Conservation (phyloP, 2,113 vertebrate species). For the Rattus rattus region DNA sequence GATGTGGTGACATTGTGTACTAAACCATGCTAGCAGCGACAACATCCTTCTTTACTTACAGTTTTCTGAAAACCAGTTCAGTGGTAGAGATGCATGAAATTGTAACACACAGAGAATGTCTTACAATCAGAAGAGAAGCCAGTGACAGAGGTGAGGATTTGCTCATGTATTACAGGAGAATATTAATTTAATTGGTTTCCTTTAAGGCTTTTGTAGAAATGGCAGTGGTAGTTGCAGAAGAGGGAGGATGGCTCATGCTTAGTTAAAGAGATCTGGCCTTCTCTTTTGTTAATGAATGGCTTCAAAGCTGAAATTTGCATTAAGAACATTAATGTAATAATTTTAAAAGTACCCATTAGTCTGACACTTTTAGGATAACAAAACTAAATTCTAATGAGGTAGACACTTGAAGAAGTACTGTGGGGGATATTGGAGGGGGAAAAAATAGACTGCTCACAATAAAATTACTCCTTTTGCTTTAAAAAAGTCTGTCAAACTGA, state of each 20-base stretch:
- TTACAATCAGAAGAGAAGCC: constrained; percentile 47
- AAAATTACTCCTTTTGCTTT: constrained; percentile 70
- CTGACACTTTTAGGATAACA: constrained; percentile 74
- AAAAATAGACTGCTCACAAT: constrained; percentile 75
- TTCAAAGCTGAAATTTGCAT: constrained; percentile 81
- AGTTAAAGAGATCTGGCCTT: constrained; percentile 76
- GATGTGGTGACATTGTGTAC: constrained; percentile 19
- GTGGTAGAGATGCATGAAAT: constrained; percentile 52
- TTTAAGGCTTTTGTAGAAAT: constrained; percentile 74
- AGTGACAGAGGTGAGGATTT: constrained; percentile 61
- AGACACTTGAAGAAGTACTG: constrained; percentile 66
- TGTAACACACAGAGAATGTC: not conserved
- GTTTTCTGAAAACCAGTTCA: constrained; percentile 13
- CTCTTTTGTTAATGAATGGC: constrained; percentile 79
- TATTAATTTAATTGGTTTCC: constrained; percentile 77
- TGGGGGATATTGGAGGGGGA: constrained; percentile 50
- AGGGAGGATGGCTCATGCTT: constrained; percentile 67
- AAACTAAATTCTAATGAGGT: constrained; percentile 73
- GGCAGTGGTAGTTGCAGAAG: constrained; percentile 64
- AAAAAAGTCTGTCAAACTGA: constrained; percentile 75
- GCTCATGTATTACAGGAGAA: constrained; percentile 68
- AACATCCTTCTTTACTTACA: constrained; percentile 32
- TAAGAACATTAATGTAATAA: constrained; percentile 75
- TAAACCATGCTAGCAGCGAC: constrained; percentile 49
- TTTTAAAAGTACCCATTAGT: constrained; percentile 74